These are phyloP conservation scores for Ptyas mucosa DNA, from an alignment of 2,113 vertebrate species.

Conservation along the genomic window DNA sequence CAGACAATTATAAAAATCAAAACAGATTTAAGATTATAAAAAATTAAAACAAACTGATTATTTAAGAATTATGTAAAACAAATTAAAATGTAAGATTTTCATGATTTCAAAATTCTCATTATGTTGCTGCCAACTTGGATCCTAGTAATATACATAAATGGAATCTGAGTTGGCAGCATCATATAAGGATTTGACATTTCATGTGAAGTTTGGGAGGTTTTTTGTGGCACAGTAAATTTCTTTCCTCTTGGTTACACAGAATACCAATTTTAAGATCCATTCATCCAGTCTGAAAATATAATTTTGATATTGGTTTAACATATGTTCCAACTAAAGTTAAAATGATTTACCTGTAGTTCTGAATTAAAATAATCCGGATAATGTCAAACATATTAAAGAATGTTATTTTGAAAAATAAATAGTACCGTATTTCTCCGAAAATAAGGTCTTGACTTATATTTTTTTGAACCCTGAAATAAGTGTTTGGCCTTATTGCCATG, in stretches of 20 bases:
- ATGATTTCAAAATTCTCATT: neutral
- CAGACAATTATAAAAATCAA: neutral
- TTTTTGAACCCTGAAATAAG: too few relatives aligned
- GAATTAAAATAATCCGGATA: neutral
- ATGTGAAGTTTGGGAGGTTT: neutral
- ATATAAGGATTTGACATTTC: neutral
- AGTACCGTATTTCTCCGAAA: too few relatives aligned
- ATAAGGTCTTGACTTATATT: too few relatives aligned
- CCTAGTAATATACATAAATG: neutral
- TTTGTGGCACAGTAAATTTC: neutral
- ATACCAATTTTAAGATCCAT: neutral
- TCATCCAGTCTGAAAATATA: neutral
- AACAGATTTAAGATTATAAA: neutral
- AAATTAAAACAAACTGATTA: neutral
- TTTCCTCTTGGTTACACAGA: neutral
- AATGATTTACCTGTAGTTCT: neutral
- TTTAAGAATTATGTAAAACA: neutral
- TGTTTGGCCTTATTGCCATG: too few relatives aligned
- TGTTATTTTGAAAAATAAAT: neutral
- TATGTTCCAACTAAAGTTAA: neutral
- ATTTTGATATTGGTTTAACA: neutral
- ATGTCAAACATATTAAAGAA: neutral
- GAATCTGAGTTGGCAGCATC: neutral
- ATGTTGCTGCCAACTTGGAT: neutral
- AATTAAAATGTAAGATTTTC: neutral